Percentiles rank a stretch among this genome's conserved stretches.
These are phyloP conservation scores for Leptopilina syphax DNA, from an alignment of 2,888 invertebrate genomes.

Conservation along the genomic window DNA sequence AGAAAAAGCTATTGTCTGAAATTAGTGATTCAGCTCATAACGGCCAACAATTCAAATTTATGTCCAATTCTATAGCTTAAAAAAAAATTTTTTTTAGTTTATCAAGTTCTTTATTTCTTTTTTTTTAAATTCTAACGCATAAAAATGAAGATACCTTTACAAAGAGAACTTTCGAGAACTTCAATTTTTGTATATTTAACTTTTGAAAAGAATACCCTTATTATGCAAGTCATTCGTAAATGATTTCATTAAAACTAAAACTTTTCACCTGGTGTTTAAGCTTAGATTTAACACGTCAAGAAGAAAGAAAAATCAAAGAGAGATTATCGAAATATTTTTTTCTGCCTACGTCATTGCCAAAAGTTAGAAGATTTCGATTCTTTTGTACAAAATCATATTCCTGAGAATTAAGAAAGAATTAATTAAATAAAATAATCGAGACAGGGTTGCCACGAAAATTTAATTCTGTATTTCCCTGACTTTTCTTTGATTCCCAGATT, in stretches of 20 bases:
- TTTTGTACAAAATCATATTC: no score
- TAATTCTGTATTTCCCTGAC: no score
- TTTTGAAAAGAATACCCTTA: neutral
- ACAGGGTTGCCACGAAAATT: no score
- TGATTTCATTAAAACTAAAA: slow-evolving; percentile 12
- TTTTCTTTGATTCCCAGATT: no score
- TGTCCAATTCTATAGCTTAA: neutral
- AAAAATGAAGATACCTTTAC: neutral
- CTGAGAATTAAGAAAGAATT: no score
- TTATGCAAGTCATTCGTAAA: slow-evolving; percentile 32
- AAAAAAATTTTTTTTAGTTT: neutral
- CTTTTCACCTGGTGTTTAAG: slow-evolving; percentile 18
- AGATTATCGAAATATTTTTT: neutral
- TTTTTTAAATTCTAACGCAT: neutral
- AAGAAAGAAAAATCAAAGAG: neutral
- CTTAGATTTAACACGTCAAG: slow-evolving; percentile 1
- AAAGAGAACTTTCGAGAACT: neutral
- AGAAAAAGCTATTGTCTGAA: slow-evolving; percentile 13
- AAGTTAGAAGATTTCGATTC: neutral
- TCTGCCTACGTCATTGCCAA: neutral
- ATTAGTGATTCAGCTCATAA: neutral
- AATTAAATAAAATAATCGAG: no score
- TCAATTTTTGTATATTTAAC: neutral
- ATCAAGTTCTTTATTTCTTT: neutral
- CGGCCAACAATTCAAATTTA: slow-evolving; percentile 1